These are phyloP conservation scores for Maniola jurtina DNA, from an alignment of 1,140 invertebrate species.

Conservation along the genomic window DNA sequence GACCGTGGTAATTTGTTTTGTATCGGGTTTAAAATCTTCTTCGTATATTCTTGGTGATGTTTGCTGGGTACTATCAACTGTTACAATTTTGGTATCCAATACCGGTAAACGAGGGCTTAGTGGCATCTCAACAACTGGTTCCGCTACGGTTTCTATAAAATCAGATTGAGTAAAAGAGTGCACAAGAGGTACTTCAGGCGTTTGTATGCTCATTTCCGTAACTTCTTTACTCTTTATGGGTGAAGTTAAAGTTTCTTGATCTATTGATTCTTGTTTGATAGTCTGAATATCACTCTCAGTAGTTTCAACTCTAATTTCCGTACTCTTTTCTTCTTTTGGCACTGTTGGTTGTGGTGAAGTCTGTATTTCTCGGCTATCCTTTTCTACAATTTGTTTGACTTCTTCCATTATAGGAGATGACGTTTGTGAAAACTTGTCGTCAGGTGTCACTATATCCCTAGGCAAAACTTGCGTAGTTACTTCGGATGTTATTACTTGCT, in stretches of 20 bases:
- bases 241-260: conserved; percentile 67
- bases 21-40: conserved; percentile 16
- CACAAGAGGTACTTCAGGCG: conserved; percentile 53
- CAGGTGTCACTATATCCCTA: conserved; percentile 60
- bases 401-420: conserved; percentile 46
- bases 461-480: conserved; percentile 68
- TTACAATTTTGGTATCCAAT: conserved; percentile 35
- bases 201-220: conserved; percentile 78
- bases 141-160: conserved; percentile 13
- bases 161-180: conserved; percentile 64
- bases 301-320: conserved; percentile 61
- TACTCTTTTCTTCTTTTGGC: conserved; percentile 65
- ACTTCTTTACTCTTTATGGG: conserved; percentile 54
- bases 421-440: conserved; percentile 75
- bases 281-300: conserved; percentile 72
- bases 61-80: conserved; percentile 63
- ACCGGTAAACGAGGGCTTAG: conserved; percentile 22
- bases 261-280: conserved; percentile 60
- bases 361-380: conserved; percentile 70
- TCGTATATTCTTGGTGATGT: conserved; percentile 56
- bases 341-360: conserved; percentile 62
- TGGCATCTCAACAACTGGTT: conserved; percentile 19
- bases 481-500: conserved; percentile 48
- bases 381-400: conserved; percentile 45
- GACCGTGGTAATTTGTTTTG: conserved; percentile 22